Evolutionary conservation across 2,888 invertebrate genomes (phyloP).

Genomic region (Microctonus aethiopoides): DNA sequence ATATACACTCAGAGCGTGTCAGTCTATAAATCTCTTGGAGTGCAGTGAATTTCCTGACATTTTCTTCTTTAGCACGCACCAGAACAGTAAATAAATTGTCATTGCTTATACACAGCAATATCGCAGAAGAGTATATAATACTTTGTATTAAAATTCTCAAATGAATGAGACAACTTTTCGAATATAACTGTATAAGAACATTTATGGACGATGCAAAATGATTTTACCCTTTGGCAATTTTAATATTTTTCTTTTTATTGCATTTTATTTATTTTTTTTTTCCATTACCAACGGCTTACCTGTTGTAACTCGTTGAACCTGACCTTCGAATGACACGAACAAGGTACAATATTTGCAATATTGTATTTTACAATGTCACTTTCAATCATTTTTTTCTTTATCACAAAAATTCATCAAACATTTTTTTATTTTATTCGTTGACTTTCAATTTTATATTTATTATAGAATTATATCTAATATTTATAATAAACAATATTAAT

Average conservation of each 20-base stretch:
- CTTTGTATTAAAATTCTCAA: slow-evolving; percentile 21
- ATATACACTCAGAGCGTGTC: slow-evolving; percentile 36
- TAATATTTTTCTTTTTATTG: neutral
- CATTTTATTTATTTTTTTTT: neutral
- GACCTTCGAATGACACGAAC: slow-evolving; percentile 4
- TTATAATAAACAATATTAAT: neutral
- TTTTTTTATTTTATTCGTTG: neutral
- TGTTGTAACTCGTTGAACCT: slow-evolving; percentile 19
- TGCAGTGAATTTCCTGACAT: slow-evolving; percentile 36
- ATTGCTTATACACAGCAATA: neutral
- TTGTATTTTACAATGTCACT: neutral
- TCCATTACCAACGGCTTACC: neutral
- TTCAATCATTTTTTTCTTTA: neutral
- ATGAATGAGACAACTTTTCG: slow-evolving; percentile 9
- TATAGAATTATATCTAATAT: too few species aligned
- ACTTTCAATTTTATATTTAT: neutral
- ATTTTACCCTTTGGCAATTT: neutral
- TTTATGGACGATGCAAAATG: neutral
- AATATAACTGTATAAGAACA: slow-evolving; percentile 7
- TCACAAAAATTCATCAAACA: neutral
- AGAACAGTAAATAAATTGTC: slow-evolving; percentile 22
- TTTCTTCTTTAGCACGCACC: neutral
- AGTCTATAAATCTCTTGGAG: slow-evolving; percentile 36
- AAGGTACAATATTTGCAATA: neutral
- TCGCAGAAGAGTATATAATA: neutral